Evolutionary conservation across 2,888 invertebrate species (phyloP), one percentile per base, ranked within the genome.

Genomic region (Loripinus fragilis): DNA sequence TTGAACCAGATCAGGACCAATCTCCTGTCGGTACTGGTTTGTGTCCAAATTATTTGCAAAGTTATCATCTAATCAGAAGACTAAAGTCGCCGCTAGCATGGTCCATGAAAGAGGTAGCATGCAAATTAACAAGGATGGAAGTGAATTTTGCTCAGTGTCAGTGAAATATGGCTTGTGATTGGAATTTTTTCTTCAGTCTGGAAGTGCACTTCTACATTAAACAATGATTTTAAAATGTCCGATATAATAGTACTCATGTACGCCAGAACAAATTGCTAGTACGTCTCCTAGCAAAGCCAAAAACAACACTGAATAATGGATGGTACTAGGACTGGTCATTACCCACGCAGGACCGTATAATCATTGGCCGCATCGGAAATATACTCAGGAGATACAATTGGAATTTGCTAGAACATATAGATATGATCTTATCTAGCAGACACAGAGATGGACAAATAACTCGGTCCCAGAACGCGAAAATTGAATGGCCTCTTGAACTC

Each of bases 221-320:
- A 20, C 2, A 8, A 5, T 12, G 17, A 3, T 5, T 45, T 20
- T 41, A 41, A 7, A 41, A 20, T 8, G 17, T 20, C 2, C 45
- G 45, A 17, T 20, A 12, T 3, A 45, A 45, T 20, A 15, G 2
- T 12, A 45, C 2, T 45, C 45, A 45, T 20, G 45, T 45, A 20
- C 7, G 15, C n/a, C 45, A 45, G 38, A 8, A 45, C 45, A 45
- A 5, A 12, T 20, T 12, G 52, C 7, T 52, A 52, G 3, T 5
- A 7, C 17, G 60, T 60, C 30, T 17, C 33, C 30, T 60, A 23
- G 60, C 30, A 60, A 3, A 7, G 38, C 7, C 60, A 23, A 23
- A 20, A 28, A 60, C 60, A 60, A 60, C 20, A 60, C 33, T 60
- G 60, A 60, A 60, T 60, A 60, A 60, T 60, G 30, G 20, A 60